Conservation (phyloP, 2,888 invertebrate genomes). For the Tribolium freemani region DNA sequence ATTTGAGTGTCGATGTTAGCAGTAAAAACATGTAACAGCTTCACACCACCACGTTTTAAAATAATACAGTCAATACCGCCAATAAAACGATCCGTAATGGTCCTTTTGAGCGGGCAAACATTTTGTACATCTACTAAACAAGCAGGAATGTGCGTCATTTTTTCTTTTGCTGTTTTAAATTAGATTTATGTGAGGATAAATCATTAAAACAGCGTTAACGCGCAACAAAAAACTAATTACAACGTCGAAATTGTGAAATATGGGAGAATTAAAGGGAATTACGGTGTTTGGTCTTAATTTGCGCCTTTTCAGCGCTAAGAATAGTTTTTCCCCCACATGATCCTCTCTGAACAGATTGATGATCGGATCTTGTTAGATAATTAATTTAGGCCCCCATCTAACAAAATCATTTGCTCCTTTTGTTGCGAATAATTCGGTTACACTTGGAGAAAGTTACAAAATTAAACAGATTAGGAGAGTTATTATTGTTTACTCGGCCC, state of each 20-base stretch:
- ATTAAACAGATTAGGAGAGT: neutral
- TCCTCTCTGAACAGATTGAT: neutral
- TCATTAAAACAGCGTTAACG: constrained; percentile 35
- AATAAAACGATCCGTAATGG: constrained; percentile 27
- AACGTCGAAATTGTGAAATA: constrained; percentile 41
- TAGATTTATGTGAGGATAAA: constrained; percentile 38
- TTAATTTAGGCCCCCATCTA: neutral
- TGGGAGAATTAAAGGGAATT: constrained; percentile 35
- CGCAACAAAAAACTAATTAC: constrained; percentile 39
- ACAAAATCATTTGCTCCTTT: neutral
- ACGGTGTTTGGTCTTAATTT: neutral
- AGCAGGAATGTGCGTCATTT: neutral
- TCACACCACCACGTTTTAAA: constrained; percentile 20
- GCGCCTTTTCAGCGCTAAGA: neutral
- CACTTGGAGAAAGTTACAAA: neutral
- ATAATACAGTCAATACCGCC: constrained; percentile 29
- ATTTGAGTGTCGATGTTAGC: constrained; percentile 8
- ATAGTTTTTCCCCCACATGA: neutral
- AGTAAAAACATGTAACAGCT: constrained; percentile 33
- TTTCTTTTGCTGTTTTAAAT: constrained; percentile 12
- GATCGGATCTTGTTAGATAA: neutral
- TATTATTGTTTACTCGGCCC: neutral
- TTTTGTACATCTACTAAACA: constrained; percentile 22
- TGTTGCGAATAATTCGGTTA: neutral
- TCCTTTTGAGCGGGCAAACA: constrained; percentile 24